phyloP scores from a whole-genome alignment of 2,888 invertebrate species.

The Leucophenga maculata region DNA sequence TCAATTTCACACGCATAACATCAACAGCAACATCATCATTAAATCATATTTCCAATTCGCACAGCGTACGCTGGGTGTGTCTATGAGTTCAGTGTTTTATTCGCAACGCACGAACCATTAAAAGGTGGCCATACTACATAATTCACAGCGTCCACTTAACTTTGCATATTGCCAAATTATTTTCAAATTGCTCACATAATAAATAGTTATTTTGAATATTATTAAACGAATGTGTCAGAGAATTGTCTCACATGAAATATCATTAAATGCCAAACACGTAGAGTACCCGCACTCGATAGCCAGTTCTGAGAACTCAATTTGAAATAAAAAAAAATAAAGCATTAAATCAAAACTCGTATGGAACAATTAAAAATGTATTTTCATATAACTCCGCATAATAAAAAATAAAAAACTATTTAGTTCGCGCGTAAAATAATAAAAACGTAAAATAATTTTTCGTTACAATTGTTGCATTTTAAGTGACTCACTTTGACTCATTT shows the following conservation, averaged over 20 bases:
- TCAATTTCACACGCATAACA: too few species aligned
- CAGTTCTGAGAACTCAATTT: not conserved
- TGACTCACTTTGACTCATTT: not conserved
- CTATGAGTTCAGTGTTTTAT: not conserved
- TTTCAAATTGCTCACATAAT: not conserved
- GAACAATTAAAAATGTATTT: constrained; percentile 23
- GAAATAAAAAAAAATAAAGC: not conserved
- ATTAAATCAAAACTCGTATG: constrained; percentile 15
- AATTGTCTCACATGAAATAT: too few species aligned
- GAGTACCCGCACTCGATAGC: not conserved
- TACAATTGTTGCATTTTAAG: constrained; percentile 8
- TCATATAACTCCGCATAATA: not conserved
- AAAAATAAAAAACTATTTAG: not conserved
- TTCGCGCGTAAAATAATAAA: too few species aligned
- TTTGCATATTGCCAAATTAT: not conserved
- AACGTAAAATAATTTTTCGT: too few species aligned
- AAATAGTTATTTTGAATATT: too few species aligned
- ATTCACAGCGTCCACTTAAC: too few species aligned
- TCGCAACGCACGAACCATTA: not conserved
- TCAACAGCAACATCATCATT: too few species aligned
- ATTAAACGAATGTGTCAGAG: too few species aligned
- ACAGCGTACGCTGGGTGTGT: too few species aligned
- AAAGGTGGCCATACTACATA: not conserved
- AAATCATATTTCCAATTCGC: too few species aligned
- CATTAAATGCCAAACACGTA: not conserved